Conservation (phyloP, 2,797 vertebrate species). For the Rhinichthys osculus region DNA sequence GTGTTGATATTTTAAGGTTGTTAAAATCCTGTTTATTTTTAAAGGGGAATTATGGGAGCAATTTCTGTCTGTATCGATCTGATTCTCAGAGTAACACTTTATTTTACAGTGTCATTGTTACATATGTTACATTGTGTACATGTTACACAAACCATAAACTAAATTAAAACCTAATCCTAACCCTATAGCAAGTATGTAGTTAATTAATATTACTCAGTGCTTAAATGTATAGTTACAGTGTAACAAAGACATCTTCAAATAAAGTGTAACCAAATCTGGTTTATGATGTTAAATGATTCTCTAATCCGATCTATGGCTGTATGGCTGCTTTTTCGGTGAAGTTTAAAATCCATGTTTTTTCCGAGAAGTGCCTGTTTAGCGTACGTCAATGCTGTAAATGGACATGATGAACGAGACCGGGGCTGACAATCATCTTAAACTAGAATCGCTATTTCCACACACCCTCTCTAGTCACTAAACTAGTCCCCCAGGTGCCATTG, state of each 20-base stretch:
- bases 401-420: conserved; percentile 45
- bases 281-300: background rate
- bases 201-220: too few species aligned
- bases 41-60: background rate
- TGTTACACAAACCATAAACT: too few species aligned
- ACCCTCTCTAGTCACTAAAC: conserved; percentile 32
- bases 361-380: background rate
- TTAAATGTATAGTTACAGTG: too few species aligned
- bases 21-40: background rate
- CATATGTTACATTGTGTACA: too few species aligned
- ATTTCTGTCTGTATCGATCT: background rate
- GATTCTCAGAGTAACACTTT: background rate
- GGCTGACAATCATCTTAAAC: conserved; percentile 26
- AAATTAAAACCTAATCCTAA: too few species aligned
- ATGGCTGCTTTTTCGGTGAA: background rate
- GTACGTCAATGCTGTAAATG: conserved; percentile 18
- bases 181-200: too few species aligned
- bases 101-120: too few species aligned
- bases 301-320: background rate
- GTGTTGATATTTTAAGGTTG: background rate
- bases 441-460: conserved; percentile 38
- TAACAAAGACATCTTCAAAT: too few species aligned
- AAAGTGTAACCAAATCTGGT: background rate
- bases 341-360: background rate
- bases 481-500: conserved; percentile 46